Evolutionary conservation across 2,888 invertebrate species (phyloP), one percentile per base, ranked within the genome.

Genomic region (Sipha maydis): DNA sequence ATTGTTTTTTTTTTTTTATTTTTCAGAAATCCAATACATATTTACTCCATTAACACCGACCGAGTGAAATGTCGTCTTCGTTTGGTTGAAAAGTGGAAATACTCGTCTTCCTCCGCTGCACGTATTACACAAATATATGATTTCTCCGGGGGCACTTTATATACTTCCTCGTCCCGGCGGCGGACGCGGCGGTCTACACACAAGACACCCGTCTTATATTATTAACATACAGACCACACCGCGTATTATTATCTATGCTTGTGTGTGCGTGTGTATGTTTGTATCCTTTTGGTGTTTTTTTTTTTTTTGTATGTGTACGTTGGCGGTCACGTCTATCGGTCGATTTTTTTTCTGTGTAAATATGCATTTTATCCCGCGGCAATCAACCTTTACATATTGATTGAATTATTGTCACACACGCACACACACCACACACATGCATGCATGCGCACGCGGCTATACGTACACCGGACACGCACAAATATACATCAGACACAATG

Each of bases 381-480:
- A 38, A 76, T 84, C 84, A 75, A 67, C 84, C 61, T 38, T 75
- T 84, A 84, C 84, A 84, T 84, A 84, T 84, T 41, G 84, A 84
- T 84, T 41, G 84, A 84, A 84, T 76, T 84, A 76, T 84, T 28
- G 75, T 71, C 83, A 25, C 83, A 34, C 73, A 31, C 54, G 34
- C 61, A 14, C 61, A 28, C 38, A 19, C 19, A 67, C 69, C n/a
- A 31, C 28, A 17, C 28, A 28, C 80, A 41, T 69, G 38, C 28
- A 31, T 69, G 28, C n/a, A n/a, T n/a, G n/a, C n/a, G n/a, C n/a
- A n/a, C n/a, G n/a, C n/a, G n/a, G n/a, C n/a, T n/a, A n/a, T n/a
- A n/a, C n/a, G n/a, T n/a, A n/a, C n/a, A n/a, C n/a, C n/a, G n/a
- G n/a, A n/a, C n/a, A n/a, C 82, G 31, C 69, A 28, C 31, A 75